These are phyloP conservation scores for Heliconius ethilla DNA, from an alignment of 2,888 invertebrate genomes.

Conservation along the genomic window DNA sequence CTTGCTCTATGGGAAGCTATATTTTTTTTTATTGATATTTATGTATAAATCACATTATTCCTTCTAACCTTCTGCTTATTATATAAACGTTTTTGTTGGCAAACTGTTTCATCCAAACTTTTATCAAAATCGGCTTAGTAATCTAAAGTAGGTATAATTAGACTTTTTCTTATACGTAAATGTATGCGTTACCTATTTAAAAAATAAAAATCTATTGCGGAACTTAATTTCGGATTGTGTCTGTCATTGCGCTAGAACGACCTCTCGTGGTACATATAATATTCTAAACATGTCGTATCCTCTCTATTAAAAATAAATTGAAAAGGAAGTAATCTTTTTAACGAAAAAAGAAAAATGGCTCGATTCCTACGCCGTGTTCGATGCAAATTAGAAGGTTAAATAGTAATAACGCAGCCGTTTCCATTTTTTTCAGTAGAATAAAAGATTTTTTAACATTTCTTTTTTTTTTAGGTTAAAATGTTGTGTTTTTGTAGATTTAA, in stretches of 20 bases:
- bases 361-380: slow-evolving; percentile 4
- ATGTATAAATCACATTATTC: no score
- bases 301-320: slow-evolving; percentile 9
- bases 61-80: no score
- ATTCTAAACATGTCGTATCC: slow-evolving; percentile 1
- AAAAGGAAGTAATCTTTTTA: slow-evolving; percentile 12
- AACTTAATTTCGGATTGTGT: background rate
- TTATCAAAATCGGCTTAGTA: no score
- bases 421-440: background rate
- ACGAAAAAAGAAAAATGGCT: slow-evolving; percentile 8
- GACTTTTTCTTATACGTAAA: no score
- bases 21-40: no score
- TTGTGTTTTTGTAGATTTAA: background rate
- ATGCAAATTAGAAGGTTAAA: slow-evolving; percentile 16
- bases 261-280: background rate
- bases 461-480: background rate
- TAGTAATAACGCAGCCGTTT: slow-evolving; percentile 5
- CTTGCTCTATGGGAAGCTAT: no score
- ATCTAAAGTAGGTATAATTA: no score
- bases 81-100: no score
- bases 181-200: no score
- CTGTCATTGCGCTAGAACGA: background rate
- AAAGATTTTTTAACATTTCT: background rate
- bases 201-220: no score
- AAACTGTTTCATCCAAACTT: no score